A percentile compares a stretch with the other conserved stretches of the same genome.
These are phyloP conservation scores for Halictus ligatus DNA, from an alignment of 2,888 invertebrate species.

Conservation along the genomic window DNA sequence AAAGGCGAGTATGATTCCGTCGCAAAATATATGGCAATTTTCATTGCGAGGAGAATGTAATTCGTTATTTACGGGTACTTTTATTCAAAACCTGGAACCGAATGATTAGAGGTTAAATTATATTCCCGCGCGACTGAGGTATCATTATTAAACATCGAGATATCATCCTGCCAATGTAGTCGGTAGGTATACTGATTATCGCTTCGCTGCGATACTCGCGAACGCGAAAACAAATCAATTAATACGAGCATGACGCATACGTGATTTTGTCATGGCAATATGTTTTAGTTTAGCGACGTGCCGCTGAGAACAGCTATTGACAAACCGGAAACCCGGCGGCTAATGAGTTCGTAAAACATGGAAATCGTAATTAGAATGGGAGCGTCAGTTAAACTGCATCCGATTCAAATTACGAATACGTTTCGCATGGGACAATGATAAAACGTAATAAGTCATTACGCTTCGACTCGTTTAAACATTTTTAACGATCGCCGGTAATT, in stretches of 20 bases:
- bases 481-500: neutral
- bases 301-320: constrained; percentile 25
- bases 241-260: neutral
- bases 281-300: constrained; percentile 18
- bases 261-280: constrained; percentile 14
- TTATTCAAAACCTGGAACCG: neutral
- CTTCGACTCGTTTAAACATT: neutral
- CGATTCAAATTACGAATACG: constrained; percentile 15
- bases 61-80: neutral
- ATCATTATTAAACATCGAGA: neutral
- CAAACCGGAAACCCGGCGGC: constrained; percentile 7
- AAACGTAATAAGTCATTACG: constrained; percentile 29
- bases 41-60: neutral
- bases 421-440: constrained; percentile 25
- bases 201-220: neutral
- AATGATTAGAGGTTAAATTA: neutral
- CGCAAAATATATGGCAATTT: neutral
- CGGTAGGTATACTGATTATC: neutral
- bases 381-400: constrained; percentile 17
- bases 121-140: neutral
- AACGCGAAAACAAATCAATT: constrained; percentile 24
- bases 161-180: neutral
- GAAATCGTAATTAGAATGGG: constrained; percentile 33
- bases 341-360: constrained; percentile 49
- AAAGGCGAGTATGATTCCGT: neutral